These are phyloP conservation scores for Perca flavescens DNA, from an alignment of 2,113 vertebrate species.

Conservation along the genomic window DNA sequence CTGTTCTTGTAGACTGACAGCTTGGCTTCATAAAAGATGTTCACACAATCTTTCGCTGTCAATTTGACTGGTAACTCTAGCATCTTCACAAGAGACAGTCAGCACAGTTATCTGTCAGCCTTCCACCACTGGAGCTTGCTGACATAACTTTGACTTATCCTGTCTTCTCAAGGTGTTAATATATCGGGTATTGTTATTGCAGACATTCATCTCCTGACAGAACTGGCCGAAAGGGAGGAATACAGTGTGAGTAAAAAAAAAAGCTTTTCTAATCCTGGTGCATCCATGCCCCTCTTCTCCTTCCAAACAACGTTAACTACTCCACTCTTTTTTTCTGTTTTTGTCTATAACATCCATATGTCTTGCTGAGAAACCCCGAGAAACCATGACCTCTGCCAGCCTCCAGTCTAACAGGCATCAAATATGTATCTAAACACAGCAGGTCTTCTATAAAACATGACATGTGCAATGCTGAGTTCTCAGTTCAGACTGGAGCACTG, in stretches of 20 bases:
- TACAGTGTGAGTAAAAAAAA: slow-evolving; percentile 1
- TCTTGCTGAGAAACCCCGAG: slow-evolving; percentile 44
- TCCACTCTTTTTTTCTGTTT: neutral
- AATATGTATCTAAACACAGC: slow-evolving; percentile 64
- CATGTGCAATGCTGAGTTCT: slow-evolving; percentile 37
- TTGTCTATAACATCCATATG: neutral
- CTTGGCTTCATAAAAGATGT: slow-evolving; percentile 22
- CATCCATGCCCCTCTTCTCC: neutral
- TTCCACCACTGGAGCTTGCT: slow-evolving; percentile 1
- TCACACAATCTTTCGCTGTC: slow-evolving; percentile 18
- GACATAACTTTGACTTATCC: slow-evolving; percentile 25
- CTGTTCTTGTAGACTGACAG: slow-evolving; percentile 17
- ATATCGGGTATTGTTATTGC: neutral
- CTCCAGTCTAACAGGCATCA: slow-evolving; percentile 59
- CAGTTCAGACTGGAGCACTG: slow-evolving; percentile 20
- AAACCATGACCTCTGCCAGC: slow-evolving; percentile 54
- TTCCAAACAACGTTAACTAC: neutral
- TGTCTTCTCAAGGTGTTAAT: slow-evolving; percentile 25
- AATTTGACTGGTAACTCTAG: slow-evolving; percentile 6
- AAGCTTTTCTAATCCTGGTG: neutral
- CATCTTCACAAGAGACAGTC: slow-evolving; percentile 19
- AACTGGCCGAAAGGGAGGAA: neutral
- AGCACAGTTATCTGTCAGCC: slow-evolving; percentile 17
- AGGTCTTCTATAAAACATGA: slow-evolving; percentile 67
- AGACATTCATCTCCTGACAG: slow-evolving; percentile 1